A percentile compares a stretch with the other conserved stretches of the same genome.
Conservation (phyloP, 2,797 vertebrate species). For the Hippopotamyrus pictus region DNA sequence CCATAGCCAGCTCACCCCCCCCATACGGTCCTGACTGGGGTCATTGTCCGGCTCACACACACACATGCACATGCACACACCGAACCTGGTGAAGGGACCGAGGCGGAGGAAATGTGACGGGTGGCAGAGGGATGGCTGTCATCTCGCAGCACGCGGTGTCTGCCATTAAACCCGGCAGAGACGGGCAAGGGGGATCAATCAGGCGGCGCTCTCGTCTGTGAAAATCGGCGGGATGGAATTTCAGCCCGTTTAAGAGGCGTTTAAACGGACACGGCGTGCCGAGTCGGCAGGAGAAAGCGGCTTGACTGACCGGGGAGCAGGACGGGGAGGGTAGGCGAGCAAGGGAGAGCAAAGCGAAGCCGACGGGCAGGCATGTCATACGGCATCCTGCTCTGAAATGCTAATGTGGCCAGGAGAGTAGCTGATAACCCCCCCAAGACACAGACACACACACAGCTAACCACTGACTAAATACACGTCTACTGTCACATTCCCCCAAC, state of each 20-base stretch:
- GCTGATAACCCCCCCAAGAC: background rate
- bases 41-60: background rate
- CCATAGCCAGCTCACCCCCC: conserved; percentile 10
- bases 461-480: background rate
- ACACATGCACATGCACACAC: background rate
- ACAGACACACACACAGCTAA: background rate
- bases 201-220: conserved; percentile 17
- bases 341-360: background rate
- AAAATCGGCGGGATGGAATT: conserved; percentile 26
- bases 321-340: background rate
- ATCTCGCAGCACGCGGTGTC: background rate
- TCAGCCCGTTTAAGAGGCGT: conserved; percentile 15
- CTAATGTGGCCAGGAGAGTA: conserved; percentile 1
- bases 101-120: background rate
- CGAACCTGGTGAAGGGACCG: background rate
- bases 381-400: background rate
- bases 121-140: conserved; percentile 4
- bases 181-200: conserved; percentile 8
- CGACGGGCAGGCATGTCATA: background rate
- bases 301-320: background rate
- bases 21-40: background rate
- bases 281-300: background rate
- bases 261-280: background rate
- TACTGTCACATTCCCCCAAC: background rate
- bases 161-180: background rate